These are phyloP conservation scores for Prionace glauca DNA, from an alignment of 2,797 vertebrate genomes.

Conservation along the genomic window DNA sequence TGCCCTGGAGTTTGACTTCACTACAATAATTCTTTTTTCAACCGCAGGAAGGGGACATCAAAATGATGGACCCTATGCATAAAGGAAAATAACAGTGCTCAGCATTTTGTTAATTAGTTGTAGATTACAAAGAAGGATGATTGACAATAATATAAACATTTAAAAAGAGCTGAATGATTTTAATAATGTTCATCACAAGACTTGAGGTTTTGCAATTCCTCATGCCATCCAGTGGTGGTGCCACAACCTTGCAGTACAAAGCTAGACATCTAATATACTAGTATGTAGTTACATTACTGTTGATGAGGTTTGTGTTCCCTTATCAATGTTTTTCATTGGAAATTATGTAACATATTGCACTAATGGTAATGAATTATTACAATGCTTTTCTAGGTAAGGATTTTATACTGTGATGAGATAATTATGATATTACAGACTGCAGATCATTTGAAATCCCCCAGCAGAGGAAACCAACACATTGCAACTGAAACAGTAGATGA, in stretches of 20 bases:
- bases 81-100: constrained; percentile 64
- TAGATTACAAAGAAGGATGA: constrained; percentile 44
- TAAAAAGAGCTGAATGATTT: neutral
- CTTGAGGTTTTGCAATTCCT: neutral
- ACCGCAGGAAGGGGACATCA: neutral
- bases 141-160: neutral
- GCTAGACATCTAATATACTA: neutral
- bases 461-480: neutral
- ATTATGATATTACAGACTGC: neutral
- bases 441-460: neutral
- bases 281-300: neutral
- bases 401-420: neutral
- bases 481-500: neutral
- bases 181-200: neutral
- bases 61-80: constrained; percentile 54
- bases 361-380: neutral
- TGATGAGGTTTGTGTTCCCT: neutral
- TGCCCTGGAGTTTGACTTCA: neutral
- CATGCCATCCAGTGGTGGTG: neutral
- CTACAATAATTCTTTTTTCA: neutral
- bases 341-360: neutral
- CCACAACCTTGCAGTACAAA: neutral
- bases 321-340: neutral
- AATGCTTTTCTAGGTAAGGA: neutral
- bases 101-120: constrained; percentile 61